Base-by-base conservation (phyloP, 2,113 vertebrate species). In the Anthoscopus minutus region DNA sequence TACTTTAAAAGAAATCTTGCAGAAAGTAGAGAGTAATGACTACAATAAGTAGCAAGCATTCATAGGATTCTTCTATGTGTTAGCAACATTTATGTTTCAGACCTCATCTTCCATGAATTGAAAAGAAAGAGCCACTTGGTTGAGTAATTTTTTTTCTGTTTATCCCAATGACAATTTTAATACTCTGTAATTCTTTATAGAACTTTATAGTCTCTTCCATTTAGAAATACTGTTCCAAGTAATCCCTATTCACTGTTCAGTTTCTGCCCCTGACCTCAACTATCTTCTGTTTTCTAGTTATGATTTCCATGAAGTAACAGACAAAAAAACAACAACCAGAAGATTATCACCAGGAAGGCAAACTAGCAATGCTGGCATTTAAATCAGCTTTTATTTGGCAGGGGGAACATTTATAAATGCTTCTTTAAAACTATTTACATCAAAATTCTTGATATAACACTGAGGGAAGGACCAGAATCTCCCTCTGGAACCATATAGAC, bases 351-450 rank as follows among this genome's bases (percentile, higher is more conserved):
- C n/a, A 77, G 50, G 15, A 88, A 86, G 40, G 65, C 15, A 85
- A 89, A 84, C 19, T 51, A 62, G 15, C 10, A 35, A 64, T 48
- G 21, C 9, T 56, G 24, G 6, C 17, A 91, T 51, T 86, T 71
- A 81, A 86, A 79, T 87, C 18, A 11, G 30, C 50, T 70, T 79
- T 67, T 44, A 31, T 81, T 78, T 56, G 44, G 1, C 58, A 92
- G 8, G 16, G 17, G 19, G 85, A 92, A 10, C 15, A 54, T 73
- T 95, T 80, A 65, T 38, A 92, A 92, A 77, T 30, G 6, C 1
- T 71, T 67, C n/a, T 94, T 93, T 70, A 71, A 69, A 88, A 56
- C 8, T 77, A 33, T 91, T 93, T 93, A 86, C n/a, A 81, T 73
- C 30, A 80, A 72, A n/a, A 61, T 10, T 77, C 35, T 47, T 70